Conservation (phyloP, 92 coral and sea anemone genomes). For the Blastomussa wellsi region DNA sequence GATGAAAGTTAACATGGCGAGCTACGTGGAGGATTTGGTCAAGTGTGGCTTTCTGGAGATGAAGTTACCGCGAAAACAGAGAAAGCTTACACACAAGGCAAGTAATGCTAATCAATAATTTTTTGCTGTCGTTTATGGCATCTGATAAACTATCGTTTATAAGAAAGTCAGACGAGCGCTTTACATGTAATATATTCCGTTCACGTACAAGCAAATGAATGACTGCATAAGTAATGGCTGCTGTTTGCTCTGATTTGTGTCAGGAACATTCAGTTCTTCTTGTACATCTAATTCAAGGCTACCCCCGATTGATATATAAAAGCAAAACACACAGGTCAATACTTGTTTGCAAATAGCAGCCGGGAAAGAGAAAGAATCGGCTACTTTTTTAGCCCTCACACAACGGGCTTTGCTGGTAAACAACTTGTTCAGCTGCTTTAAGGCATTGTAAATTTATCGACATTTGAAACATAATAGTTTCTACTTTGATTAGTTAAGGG, state of each 20-base stretch:
- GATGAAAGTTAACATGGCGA: slow-evolving; percentile 72
- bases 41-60: slow-evolving; percentile 95
- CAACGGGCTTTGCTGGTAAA: slow-evolving; percentile 18
- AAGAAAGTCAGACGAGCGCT: slow-evolving; percentile 33
- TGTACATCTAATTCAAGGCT: background rate
- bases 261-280: background rate
- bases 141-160: background rate
- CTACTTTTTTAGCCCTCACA: slow-evolving; percentile 19
- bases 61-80: slow-evolving; percentile 96
- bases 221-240: slow-evolving; percentile 38
- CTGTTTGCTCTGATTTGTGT: slow-evolving; percentile 44
- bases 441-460: slow-evolving; percentile 19
- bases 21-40: slow-evolving; percentile 87
- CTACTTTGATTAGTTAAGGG: background rate
- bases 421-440: slow-evolving; percentile 37
- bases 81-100: slow-evolving; percentile 89
- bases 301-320: background rate
- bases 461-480: slow-evolving; percentile 14
- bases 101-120: slow-evolving; percentile 4
- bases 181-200: slow-evolving; percentile 49
- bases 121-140: slow-evolving; percentile 1
- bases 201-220: slow-evolving; percentile 46
- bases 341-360: background rate
- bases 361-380: background rate
- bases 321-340: background rate